Evolutionary conservation across 2,797 vertebrate species (phyloP).

Genomic region (Pogonophryne albipinna): DNA sequence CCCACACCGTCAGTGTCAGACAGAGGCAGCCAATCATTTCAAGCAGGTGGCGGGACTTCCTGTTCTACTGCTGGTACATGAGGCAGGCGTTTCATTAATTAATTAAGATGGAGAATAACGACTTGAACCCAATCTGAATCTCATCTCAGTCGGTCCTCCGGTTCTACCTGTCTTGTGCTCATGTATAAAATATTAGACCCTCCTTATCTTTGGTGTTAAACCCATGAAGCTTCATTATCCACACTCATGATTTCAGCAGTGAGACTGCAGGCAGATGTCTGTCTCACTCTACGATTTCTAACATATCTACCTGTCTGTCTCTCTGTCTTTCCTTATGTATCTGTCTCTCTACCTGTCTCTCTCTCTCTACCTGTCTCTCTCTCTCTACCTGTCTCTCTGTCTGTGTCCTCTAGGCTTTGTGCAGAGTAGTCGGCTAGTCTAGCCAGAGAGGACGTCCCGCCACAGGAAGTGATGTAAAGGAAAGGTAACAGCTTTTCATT

Average conservation of each 20-base stretch:
- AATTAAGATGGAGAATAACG: too few species aligned
- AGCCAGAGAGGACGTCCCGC: constrained; percentile 64
- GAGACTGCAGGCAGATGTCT: not conserved
- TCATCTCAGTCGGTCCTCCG: too few species aligned
- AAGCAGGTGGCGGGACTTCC: too few species aligned
- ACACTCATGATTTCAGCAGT: not conserved
- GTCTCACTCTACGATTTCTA: not conserved
- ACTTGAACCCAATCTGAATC: too few species aligned
- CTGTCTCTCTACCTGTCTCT: not conserved
- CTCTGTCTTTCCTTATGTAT: not conserved
- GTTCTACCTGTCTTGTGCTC: too few species aligned
- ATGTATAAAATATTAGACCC: too few species aligned
- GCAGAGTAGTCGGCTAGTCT: constrained; percentile 77
- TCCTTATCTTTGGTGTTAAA: too few species aligned
- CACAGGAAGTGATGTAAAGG: constrained; percentile 67
- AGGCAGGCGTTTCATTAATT: too few species aligned
- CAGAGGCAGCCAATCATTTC: too few species aligned
- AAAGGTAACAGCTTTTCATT: constrained; percentile 53
- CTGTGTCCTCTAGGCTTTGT: constrained; percentile 70
- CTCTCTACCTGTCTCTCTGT: constrained; percentile 19
- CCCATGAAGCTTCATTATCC: too few species aligned
- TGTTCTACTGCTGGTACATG: too few species aligned
- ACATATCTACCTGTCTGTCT: constrained; percentile 17
- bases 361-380: not conserved
- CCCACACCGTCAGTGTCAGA: too few species aligned